Evolutionary conservation across 2,797 vertebrate species (phyloP).

Genomic region (Coranthus polyacanthus): DNA sequence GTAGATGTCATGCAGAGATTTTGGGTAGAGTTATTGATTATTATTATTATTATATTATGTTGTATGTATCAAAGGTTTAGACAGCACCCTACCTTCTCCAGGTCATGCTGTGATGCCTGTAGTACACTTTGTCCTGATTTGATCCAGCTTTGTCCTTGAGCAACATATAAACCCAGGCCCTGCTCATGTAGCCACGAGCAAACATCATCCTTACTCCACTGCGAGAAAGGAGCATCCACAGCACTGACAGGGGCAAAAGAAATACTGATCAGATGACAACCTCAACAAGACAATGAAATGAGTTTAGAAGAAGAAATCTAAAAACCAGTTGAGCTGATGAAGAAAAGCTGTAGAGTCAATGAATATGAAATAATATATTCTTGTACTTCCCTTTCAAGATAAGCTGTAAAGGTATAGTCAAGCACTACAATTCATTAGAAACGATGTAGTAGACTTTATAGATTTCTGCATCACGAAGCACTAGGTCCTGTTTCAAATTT

Average conservation of each 20-base stretch:
- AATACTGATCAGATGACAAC: background rate
- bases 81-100: slow-evolving; percentile 90
- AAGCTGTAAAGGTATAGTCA: no score
- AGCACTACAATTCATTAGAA: no score
- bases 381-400: no score
- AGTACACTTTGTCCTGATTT: slow-evolving; percentile 92
- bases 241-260: slow-evolving; percentile 77
- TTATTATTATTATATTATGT: no score
- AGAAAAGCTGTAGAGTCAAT: no score
- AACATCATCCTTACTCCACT: slow-evolving; percentile 94
- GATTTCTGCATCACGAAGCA: no score
- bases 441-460: no score
- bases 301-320: no score
- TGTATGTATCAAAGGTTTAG: background rate
- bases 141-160: slow-evolving; percentile 91
- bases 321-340: no score
- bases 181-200: slow-evolving; percentile 94
- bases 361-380: no score
- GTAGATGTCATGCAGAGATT: background rate
- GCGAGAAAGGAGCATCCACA: slow-evolving; percentile 90
- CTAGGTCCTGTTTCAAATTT: background rate
- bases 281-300: background rate
- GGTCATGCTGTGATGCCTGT: slow-evolving; percentile 93
- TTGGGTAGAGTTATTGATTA: no score
- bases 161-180: slow-evolving; percentile 90